Conservation (phyloP, 1,140 invertebrate genomes). For the Ganaspis sp. region DNA sequence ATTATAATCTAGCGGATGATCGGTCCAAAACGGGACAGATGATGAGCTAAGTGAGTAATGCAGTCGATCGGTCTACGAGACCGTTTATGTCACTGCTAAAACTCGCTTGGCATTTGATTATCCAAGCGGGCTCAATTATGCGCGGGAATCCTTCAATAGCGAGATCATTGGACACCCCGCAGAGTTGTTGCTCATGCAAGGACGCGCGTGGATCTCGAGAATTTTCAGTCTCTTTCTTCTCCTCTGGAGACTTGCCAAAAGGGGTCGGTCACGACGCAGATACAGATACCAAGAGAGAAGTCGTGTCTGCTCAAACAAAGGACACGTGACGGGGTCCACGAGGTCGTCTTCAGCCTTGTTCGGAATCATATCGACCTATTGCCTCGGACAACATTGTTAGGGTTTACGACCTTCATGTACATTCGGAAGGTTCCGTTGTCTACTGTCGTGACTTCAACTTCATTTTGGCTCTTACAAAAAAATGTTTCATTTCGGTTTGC, state of each 20-base stretch:
- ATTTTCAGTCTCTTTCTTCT: conserved; percentile 24
- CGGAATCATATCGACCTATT: conserved; percentile 19
- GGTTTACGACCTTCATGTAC: conserved; percentile 6
- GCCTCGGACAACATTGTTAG: not conserved
- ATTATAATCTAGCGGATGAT: not conserved
- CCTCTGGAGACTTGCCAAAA: conserved; percentile 41
- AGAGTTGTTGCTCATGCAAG: conserved; percentile 22
- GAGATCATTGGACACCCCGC: not conserved
- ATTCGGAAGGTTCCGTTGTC: not conserved
- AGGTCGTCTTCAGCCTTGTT: conserved; percentile 4
- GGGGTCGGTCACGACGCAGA: conserved; percentile 35
- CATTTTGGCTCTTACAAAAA: too few relatives aligned
- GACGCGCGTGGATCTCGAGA: conserved; percentile 25
- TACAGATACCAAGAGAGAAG: conserved; percentile 31
- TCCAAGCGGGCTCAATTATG: conserved; percentile 20
- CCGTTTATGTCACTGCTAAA: not conserved
- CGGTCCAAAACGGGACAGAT: not conserved
- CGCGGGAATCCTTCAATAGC: not conserved
- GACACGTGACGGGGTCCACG: conserved; percentile 14
- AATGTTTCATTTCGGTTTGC: too few relatives aligned
- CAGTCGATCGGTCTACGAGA: not conserved
- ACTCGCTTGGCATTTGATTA: conserved; percentile 32
- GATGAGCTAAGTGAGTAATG: not conserved
- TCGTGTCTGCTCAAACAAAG: conserved; percentile 9
- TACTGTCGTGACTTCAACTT: conserved; percentile 13